phyloP scores from a whole-genome alignment of 37 sponge, comb jelly and placozoan species.

The Trichoplax adhaerens region DNA sequence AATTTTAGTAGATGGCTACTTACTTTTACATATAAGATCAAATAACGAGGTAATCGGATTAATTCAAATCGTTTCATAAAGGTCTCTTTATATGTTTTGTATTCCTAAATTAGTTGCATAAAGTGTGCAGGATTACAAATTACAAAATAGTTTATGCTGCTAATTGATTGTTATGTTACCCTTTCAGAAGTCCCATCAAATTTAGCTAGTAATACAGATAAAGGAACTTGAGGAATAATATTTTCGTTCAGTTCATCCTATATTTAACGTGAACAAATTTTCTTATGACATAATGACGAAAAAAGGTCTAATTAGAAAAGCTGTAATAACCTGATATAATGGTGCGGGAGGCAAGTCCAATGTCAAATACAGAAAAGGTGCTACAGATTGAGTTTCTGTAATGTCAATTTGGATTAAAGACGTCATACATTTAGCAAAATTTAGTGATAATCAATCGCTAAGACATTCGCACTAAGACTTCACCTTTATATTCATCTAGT shows the following conservation, averaged over 20 bases:
- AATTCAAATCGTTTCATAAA: slow-evolving; percentile 73
- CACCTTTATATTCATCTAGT: slow-evolving; percentile 53
- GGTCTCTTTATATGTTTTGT: slow-evolving; percentile 77
- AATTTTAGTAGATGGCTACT: too few species aligned
- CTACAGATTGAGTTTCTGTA: slow-evolving; percentile 26
- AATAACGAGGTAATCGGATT: slow-evolving; percentile 75
- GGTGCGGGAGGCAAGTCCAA: slow-evolving; percentile 90
- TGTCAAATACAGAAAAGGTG: slow-evolving; percentile 78
- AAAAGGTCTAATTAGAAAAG: background rate
- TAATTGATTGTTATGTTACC: slow-evolving; percentile 7
- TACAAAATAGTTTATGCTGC: background rate
- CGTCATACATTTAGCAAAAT: too few species aligned
- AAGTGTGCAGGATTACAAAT: background rate
- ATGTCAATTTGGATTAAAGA: background rate
- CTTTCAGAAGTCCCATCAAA: slow-evolving; percentile 64
- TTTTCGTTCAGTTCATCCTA: slow-evolving; percentile 90
- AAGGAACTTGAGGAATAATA: slow-evolving; percentile 86
- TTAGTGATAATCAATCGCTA: too few species aligned
- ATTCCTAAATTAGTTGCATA: slow-evolving; percentile 38
- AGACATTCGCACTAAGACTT: too few species aligned
- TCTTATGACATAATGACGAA: background rate
- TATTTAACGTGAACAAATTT: background rate
- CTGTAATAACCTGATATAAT: slow-evolving; percentile 52
- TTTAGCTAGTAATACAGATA: slow-evolving; percentile 72
- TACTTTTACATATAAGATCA: slow-evolving; percentile 33